Evolutionary conservation across 2,888 invertebrate genomes (phyloP).

Genomic region (Acanthococcus lagerstroemiae): DNA sequence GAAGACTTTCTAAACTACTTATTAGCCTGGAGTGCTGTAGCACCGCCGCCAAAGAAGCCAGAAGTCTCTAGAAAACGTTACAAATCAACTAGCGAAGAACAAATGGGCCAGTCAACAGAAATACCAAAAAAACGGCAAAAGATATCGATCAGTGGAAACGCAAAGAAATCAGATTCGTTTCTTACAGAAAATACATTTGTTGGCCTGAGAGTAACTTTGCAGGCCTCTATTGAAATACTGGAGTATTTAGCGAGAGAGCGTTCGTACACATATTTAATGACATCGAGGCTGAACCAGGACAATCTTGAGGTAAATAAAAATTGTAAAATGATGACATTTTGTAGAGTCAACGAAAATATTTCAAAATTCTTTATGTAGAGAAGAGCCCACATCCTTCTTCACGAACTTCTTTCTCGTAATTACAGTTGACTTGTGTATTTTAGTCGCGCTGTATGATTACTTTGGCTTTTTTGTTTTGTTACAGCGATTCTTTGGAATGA

Average conservation of each 20-base stretch:
- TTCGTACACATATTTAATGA: not conserved
- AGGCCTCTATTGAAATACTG: not conserved
- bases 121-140: not conserved
- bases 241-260: not conserved
- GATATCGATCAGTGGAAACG: no score
- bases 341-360: not conserved
- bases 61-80: not conserved
- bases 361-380: no score
- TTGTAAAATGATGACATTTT: no score
- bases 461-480: not conserved
- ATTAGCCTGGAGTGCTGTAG: not conserved
- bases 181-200: slow-evolving; percentile 1
- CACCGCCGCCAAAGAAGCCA: not conserved
- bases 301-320: not conserved
- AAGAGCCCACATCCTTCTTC: not conserved
- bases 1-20: not conserved
- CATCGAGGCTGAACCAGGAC: not conserved
- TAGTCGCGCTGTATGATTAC: no score
- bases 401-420: not conserved
- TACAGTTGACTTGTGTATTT: no score
- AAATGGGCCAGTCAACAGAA: no score
- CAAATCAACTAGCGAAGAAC: not conserved
- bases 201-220: not conserved
- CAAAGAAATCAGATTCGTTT: not conserved
- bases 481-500: not conserved